Evolutionary conservation across 1,140 invertebrate genomes (phyloP), one percentile per base, ranked within the genome.

Genomic region (Sarcophaga bullata): DNA sequence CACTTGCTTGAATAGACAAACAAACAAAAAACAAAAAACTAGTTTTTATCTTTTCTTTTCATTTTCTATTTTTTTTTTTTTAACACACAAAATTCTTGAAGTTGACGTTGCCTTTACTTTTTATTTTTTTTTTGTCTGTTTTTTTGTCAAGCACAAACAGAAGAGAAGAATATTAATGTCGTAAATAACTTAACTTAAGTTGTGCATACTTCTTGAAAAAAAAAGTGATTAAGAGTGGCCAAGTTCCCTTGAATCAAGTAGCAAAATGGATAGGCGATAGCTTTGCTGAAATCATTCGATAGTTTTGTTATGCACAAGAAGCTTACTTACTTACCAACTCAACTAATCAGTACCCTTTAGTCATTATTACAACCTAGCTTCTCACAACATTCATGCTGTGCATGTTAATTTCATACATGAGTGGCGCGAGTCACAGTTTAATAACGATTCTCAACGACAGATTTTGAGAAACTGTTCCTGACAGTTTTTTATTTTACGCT

Each of bases 131-230:
- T n/a, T n/a, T n/a, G n/a, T n/a, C n/a, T n/a, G 7, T 13, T 15
- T 58, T 58, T 58, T 58, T 58, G 54, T 58, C 54, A 58, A 68
- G n/a, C 62, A 25, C 25, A 68, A 19, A 68, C 19, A 19, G 19
- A 68, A 68, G 62, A 68, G 62, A 37, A 37, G 62, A 68, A 68
- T 68, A 68, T 68, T 68, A 68, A 68, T 68, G 62, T 68, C 62
- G 13, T 76, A 76, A 76, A 76, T 76, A 76, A 48, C 73, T 48
- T 76, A 78, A 78, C 75, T 78, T 15, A 50, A 46, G 11, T 25
- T 78, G 48, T 72, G 37, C 17, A 72, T 25, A 9, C 10, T 17
- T 25, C 19, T 72, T n/a, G n/a, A n/a, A n/a, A 7, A 17, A 17
- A 72, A 8, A 72, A 25, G 37, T 72, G 19, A 9, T 9, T 68